Evolutionary conservation across 1,140 invertebrate species (phyloP).

Genomic region (Drosophila nebulosa): DNA sequence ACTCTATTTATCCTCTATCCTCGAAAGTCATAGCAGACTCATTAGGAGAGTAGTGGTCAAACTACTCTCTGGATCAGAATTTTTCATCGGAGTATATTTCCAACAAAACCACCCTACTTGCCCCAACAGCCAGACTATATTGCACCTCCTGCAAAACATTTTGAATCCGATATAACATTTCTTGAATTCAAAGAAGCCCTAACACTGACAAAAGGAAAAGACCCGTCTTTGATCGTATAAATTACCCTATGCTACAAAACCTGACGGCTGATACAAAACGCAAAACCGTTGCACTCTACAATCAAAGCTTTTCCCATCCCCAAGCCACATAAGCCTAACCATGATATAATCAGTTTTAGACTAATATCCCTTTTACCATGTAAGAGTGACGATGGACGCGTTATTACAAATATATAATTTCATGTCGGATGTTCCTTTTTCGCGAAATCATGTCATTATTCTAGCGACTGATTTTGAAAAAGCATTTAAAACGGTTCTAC

Average conservation of each 20-base stretch:
- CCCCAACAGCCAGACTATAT: background rate
- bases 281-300: background rate
- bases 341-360: background rate
- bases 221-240: too few relatives aligned
- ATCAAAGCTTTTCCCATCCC: background rate
- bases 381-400: too few relatives aligned
- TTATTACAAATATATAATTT: background rate
- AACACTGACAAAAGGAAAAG: too few relatives aligned
- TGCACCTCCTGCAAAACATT: background rate
- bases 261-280: background rate
- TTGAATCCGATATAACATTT: background rate
- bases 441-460: background rate
- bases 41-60: background rate
- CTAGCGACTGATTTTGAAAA: background rate
- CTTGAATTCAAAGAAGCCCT: slow-evolving; percentile 4
- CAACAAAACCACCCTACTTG: background rate
- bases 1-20: background rate
- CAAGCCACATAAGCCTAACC: slow-evolving; percentile 8
- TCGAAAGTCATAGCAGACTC: background rate
- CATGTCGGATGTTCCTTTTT: background rate
- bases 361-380: background rate
- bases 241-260: slow-evolving; percentile 4
- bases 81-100: background rate
- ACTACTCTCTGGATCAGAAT: background rate
- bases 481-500: too few relatives aligned